Evolutionary conservation across 2,888 invertebrate species (phyloP), one percentile per base, ranked within the genome.

Genomic region (Tetragnatha montana): DNA sequence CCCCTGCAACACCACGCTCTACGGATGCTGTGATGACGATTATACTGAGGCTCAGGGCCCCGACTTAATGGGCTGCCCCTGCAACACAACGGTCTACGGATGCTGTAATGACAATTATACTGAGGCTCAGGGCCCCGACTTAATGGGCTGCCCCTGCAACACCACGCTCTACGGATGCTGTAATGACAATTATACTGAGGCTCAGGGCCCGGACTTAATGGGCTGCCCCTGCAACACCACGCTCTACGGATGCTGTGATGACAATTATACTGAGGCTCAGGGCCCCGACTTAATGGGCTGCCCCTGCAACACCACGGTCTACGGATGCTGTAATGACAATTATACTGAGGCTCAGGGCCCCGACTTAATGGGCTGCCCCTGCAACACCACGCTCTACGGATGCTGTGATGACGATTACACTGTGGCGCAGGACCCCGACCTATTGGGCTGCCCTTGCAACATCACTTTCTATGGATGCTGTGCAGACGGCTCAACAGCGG

Each of bases 351-450:
- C 96, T 4, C 10, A 94, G 76, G 97, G 96, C 8, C 82, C 83
- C 17, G 78, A 90, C 17, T 49, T 19, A 3, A 87, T 82, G 69
- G 91, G 91, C 92, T 93, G 94, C 21, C 47, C 12, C n/a, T 90
- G 84, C 21, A 8, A 8, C 14, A 47, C 35, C 8, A 47, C 82
- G 14, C 17, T 73, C 12, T 93, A 92, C 89, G 93, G 93, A 17
- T 97, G 97, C 92, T 97, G 97, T 93, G 95, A 95, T 1, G 98
- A 99, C 93, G 95, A 95, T 3, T 94, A 95, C 92, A 97, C 97
- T 0, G 95, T 97, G 0, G 97, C 98, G 2, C 97, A 97, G 92
- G 99, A 98, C 3, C 95, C 95, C 0, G 86, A 91, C 12, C 69
- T 70, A 8, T 90, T 91, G 68, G 91, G 93, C 91, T 94, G 87